Percentiles rank a stretch among this genome's conserved stretches.
phyloP scores from a whole-genome alignment of 2,113 vertebrate genomes.

The Gyps fulvus region DNA sequence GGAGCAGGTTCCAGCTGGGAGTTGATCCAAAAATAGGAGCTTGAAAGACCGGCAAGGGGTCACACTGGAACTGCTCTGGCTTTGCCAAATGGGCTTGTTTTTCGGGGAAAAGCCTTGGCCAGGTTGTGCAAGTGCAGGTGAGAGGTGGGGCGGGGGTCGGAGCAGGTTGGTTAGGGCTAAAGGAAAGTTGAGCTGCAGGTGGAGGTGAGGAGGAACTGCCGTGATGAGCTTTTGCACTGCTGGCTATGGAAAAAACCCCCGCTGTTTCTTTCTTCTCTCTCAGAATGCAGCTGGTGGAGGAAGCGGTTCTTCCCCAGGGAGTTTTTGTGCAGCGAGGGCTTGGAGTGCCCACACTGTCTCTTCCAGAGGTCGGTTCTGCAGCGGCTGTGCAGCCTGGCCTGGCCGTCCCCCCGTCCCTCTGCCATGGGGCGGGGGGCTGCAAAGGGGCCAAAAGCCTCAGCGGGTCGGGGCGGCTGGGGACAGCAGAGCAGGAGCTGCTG shows the following conservation, averaged over 20 bases:
- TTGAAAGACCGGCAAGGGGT: not conserved
- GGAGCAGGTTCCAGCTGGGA: not conserved
- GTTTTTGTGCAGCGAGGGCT: not conserved
- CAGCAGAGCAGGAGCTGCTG: not conserved
- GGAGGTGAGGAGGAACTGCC: not conserved
- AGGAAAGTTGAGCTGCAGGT: not conserved
- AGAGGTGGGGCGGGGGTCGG: not conserved
- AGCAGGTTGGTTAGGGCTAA: rapidly evolving
- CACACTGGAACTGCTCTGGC: not conserved
- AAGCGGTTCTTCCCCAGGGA: rapidly evolving
- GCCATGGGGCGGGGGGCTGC: rapidly evolving
- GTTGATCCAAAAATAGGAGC: not conserved
- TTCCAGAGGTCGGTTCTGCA: not conserved
- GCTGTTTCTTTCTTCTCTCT: not conserved
- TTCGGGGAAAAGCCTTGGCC: rapidly evolving
- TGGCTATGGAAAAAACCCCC: not conserved
- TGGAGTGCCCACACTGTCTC: rapidly evolving
- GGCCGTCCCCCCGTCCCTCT: not conserved
- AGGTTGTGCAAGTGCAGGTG: rapidly evolving
- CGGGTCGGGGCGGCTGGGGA: rapidly evolving
- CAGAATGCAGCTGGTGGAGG: rapidly evolving
- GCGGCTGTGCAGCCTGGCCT: rapidly evolving
- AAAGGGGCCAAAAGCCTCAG: not conserved
- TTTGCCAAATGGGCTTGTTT: not conserved
- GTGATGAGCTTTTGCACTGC: rapidly evolving